Evolutionary conservation across 1,140 invertebrate genomes (phyloP), one percentile per base, ranked within the genome.

Genomic region (Helicoverpa armigera): DNA sequence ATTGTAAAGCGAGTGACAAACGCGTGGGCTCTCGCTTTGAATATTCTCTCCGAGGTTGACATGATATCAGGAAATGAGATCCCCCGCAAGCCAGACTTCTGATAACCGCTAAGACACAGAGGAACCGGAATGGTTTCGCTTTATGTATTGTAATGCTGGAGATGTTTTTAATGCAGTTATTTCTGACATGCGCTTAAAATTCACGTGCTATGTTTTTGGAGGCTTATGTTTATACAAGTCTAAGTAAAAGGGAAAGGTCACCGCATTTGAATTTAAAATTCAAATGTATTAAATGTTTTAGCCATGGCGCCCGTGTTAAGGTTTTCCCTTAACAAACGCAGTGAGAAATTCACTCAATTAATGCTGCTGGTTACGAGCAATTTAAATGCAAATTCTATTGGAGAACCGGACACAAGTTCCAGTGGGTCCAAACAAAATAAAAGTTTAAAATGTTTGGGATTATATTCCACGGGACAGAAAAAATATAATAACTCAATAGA

Each of bases 51-150:
- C 63, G n/a, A 35, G 10, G 63, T 67, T 48, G 43, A 67, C 63
- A 12, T 43, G 35, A 67, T 48, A 67, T 11, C 43, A 67, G 63
- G 63, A 67, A 50, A 50, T 67, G 63, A 67, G 63, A 67, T 18
- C 35, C 35, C 29, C 35, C 35, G 43, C 63, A 35, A 48, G 16
- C n/a, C 63, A 67, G 35, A 67, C 14, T n/a, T 67, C 63, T 16
- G 35, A 16, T 10, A 16, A 67, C 12, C n/a, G 16, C 35, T 16
- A 9, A 18, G n/a, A 48, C 35, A 50, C 43, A 48, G n/a, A 35
- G n/a, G 10, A 18, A 67, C 48, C 35, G 9, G 63, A 35, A 23
- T 23, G 23, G 23, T 23, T 2, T 48, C 1, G 43, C 11, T 18
- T 43, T 35, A 35, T 48, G 43, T 18, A 43, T 12, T 67, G 14